Evolutionary conservation across 2,888 invertebrate genomes (phyloP).

Genomic region (Tenodera sinensis): DNA sequence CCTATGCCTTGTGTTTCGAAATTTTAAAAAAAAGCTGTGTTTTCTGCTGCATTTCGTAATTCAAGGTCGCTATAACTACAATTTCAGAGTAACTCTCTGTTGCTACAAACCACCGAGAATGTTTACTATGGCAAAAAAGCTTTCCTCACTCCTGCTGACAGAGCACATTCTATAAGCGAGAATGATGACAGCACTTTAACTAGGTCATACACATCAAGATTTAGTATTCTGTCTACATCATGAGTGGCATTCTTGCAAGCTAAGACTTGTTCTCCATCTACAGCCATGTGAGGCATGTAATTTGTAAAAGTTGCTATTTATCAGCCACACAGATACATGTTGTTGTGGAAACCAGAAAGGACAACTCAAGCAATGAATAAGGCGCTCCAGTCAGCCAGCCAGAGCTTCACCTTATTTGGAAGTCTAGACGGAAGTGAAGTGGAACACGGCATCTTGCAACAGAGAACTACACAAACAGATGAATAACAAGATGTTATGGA

Average conservation of each 20-base stretch:
- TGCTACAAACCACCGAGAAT: neutral
- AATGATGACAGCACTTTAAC: neutral
- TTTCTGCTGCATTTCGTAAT: no score
- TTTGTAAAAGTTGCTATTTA: neutral
- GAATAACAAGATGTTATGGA: neutral
- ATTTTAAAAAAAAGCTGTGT: no score
- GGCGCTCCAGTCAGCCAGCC: neutral
- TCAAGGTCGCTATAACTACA: no score
- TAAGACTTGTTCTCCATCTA: neutral
- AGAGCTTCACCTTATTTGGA: neutral
- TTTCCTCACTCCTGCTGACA: neutral
- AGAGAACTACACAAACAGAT: neutral
- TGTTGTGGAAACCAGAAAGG: neutral
- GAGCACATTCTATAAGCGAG: neutral
- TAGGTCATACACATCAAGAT: neutral
- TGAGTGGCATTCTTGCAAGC: neutral
- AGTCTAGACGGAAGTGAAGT: conserved; percentile 1
- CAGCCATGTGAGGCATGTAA: neutral
- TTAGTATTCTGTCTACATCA: neutral
- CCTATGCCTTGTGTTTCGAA: no score
- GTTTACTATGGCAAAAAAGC: neutral
- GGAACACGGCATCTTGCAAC: neutral
- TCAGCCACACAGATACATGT: neutral
- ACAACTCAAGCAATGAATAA: conserved; percentile 1
- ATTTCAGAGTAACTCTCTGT: no score